phyloP scores from a whole-genome alignment of 2,797 vertebrate species.

The Sebastes alutus region DNA sequence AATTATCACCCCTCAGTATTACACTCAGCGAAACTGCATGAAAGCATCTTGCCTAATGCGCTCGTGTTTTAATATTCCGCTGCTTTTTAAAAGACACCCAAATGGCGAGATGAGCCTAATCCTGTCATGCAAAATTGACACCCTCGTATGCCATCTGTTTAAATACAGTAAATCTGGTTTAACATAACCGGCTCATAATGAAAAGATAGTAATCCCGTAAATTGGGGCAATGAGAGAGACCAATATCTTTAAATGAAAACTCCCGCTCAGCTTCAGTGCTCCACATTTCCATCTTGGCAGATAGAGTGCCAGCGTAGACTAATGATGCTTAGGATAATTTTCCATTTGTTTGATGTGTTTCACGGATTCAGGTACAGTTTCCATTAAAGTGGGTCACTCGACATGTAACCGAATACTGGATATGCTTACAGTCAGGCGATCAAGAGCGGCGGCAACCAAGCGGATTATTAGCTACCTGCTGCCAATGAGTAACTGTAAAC shows the following conservation, averaged over 20 bases:
- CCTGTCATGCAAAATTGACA: slow-evolving; percentile 71
- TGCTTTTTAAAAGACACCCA: slow-evolving; percentile 69
- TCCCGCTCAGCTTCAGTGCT: slow-evolving; percentile 35
- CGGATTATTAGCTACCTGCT: slow-evolving; percentile 67
- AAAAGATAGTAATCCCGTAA: slow-evolving; percentile 77
- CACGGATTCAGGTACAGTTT: slow-evolving; percentile 60
- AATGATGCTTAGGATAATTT: slow-evolving; percentile 59
- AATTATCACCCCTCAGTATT: slow-evolving; percentile 81
- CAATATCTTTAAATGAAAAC: slow-evolving; percentile 69
- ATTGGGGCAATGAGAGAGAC: slow-evolving; percentile 76
- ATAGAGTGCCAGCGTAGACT: slow-evolving; percentile 34
- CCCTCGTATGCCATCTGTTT: slow-evolving; percentile 71
- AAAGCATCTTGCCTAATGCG: slow-evolving; percentile 72
- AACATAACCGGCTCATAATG: slow-evolving; percentile 68
- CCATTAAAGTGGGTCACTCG: slow-evolving; percentile 74
- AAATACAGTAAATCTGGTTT: slow-evolving; percentile 68
- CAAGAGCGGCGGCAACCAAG: slow-evolving; percentile 47
- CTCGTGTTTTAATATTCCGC: slow-evolving; percentile 72
- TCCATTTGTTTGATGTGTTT: slow-evolving; percentile 63
- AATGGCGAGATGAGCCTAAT: slow-evolving; percentile 71
- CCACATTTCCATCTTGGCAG: slow-evolving; percentile 48
- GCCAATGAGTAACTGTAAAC: slow-evolving; percentile 48
- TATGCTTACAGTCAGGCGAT: slow-evolving; percentile 54
- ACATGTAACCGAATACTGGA: slow-evolving; percentile 46
- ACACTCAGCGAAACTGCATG: slow-evolving; percentile 65